Evolutionary conservation across 2,113 vertebrate genomes (phyloP).

Genomic region (Tupaia chinensis): DNA sequence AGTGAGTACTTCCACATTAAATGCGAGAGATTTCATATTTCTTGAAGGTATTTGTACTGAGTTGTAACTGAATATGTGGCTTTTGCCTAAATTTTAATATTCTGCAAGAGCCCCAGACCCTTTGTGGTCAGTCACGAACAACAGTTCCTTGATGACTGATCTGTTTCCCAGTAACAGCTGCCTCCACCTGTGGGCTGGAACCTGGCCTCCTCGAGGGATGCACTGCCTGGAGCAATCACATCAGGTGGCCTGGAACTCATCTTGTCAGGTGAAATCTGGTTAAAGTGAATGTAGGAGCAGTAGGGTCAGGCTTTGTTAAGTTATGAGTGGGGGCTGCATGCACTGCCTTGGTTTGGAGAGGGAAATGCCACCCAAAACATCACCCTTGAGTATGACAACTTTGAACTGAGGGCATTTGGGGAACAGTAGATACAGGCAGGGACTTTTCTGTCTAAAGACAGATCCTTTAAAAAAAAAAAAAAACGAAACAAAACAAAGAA

Average conservation of each 20-base stretch:
- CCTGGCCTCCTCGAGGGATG: no score
- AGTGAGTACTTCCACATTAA: background rate
- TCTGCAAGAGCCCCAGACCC: background rate
- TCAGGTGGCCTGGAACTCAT: background rate
- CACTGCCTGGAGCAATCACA: no score
- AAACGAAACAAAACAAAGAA: no score
- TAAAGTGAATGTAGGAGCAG: background rate
- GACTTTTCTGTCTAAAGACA: no score
- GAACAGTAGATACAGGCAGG: no score
- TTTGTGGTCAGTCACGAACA: background rate
- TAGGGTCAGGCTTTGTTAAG: background rate
- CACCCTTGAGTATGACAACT: no score
- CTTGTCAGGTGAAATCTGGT: background rate
- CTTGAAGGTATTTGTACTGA: constrained; percentile 11
- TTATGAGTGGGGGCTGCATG: background rate
- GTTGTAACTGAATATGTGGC: background rate
- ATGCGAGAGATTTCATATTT: background rate
- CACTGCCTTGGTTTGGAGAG: background rate
- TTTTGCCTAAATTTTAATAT: background rate
- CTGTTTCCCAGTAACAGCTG: background rate
- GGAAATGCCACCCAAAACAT: no score
- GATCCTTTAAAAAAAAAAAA: no score
- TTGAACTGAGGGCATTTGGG: no score
- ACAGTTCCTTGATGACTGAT: background rate
- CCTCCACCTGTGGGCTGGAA: background rate